Evolutionary conservation across 2,113 vertebrate genomes (phyloP), one percentile per base, ranked within the genome.

Genomic region (Patagioenas fasciata): DNA sequence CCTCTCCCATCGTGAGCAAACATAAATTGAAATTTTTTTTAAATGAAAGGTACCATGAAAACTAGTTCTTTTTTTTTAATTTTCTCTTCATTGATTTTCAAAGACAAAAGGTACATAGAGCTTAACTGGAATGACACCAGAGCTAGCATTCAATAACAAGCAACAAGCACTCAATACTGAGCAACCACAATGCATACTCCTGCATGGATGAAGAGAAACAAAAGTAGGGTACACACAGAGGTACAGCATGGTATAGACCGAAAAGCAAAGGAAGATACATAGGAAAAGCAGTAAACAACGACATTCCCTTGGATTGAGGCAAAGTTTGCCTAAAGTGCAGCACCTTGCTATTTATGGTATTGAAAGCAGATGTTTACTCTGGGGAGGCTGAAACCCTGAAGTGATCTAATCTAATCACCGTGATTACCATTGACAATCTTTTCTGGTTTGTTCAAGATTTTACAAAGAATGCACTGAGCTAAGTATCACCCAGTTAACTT

Each of bases 61-160:
- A 74, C 75, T 53, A 90, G 77, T 40, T 87, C 77, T 77, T 91
- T 93, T 77, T 91, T 93, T 96, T 26, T 70, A 93, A 96, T 95
- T 94, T 95, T 83, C 89, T 97, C 69, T 95, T 80, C 90, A 97
- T 95, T 96, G 96, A 96, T 97, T 97, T 97, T 96, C 85, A 96
- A 86, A 97, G 96, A 96, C 95, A 95, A 96, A 97, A 96, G 93
- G 72, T 93, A 93, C 85, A 84, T 36, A 94, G 91, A 92, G 92
- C 89, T 96, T 96, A 97, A 97, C 83, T 82, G 89, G 93, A 97
- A 96, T 84, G 88, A 94, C 92, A 97, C 91, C 93, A 96, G 93
- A 80, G 53, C 74, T 60, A 94, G 91, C 80, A 94, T 88, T 97
- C 93, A 96, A 66, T 71, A 94, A 74, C 78, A 89, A 94, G 87